A percentile compares a stretch with the other conserved stretches of the same genome.
These are phyloP conservation scores for Drymodes brunneopygia DNA, from an alignment of 2,113 vertebrate species.

Conservation along the genomic window DNA sequence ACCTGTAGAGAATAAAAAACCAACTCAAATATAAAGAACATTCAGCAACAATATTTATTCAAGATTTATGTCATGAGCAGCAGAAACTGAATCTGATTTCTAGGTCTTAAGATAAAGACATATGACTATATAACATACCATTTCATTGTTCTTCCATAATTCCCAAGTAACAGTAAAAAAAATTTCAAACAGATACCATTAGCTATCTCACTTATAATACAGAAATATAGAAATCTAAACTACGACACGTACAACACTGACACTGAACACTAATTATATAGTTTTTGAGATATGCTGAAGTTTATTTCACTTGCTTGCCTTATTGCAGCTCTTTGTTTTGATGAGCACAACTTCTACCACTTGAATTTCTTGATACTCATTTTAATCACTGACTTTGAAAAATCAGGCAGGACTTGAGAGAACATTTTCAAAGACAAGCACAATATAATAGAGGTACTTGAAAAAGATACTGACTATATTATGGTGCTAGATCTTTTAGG, in stretches of 20 bases:
- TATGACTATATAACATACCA: neutral
- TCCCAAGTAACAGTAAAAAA: neutral
- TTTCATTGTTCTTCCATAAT: neutral
- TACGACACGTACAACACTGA: neutral
- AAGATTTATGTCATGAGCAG: neutral
- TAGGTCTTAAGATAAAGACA: neutral
- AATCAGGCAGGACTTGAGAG: neutral
- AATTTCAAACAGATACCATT: neutral
- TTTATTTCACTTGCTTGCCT: neutral
- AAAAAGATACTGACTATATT: neutral
- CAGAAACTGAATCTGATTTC: neutral
- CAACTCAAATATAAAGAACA: neutral
- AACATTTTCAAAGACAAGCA: neutral
- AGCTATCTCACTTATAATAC: neutral
- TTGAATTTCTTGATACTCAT: neutral
- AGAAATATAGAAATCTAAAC: neutral
- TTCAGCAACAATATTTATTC: neutral
- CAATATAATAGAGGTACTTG: neutral
- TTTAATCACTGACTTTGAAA: neutral
- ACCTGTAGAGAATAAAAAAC: neutral
- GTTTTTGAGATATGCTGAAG: neutral
- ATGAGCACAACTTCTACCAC: neutral
- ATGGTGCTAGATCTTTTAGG: neutral
- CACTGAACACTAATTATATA: neutral
- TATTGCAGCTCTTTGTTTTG: neutral